A percentile compares a stretch with the other conserved stretches of the same genome.
These are phyloP conservation scores for Halcyon badia DNA, from an alignment of 2,797 vertebrate species.

Conservation along the genomic window DNA sequence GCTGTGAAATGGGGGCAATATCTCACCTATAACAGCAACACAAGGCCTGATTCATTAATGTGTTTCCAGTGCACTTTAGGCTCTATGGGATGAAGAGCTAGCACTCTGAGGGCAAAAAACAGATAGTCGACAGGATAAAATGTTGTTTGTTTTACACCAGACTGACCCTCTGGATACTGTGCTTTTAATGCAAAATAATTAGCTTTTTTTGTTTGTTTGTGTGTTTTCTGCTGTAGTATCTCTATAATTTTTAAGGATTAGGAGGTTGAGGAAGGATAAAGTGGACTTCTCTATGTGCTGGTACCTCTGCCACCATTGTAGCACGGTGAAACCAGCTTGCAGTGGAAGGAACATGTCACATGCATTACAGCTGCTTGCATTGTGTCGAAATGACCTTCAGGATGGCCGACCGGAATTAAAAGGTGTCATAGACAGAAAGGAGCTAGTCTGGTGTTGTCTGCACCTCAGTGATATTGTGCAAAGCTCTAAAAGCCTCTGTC, in stretches of 20 bases:
- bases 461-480: neutral
- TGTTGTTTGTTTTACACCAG: neutral
- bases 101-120: neutral
- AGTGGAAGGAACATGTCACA: neutral
- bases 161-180: neutral
- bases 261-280: neutral
- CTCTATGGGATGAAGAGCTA: neutral
- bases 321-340: neutral
- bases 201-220: neutral
- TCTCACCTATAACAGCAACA: neutral
- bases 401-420: neutral
- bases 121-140: neutral
- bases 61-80: neutral
- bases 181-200: neutral
- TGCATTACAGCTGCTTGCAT: neutral
- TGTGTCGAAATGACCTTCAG: neutral
- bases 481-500: neutral
- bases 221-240: neutral
- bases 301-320: rapidly evolving
- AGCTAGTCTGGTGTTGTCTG: neutral
- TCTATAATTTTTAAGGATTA: neutral
- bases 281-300: neutral
- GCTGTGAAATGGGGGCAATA: neutral
- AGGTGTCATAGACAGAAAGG: rapidly evolving
- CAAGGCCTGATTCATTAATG: neutral